phyloP scores from a whole-genome alignment of 1,140 invertebrate species.

The Steinernema khuongi region DNA sequence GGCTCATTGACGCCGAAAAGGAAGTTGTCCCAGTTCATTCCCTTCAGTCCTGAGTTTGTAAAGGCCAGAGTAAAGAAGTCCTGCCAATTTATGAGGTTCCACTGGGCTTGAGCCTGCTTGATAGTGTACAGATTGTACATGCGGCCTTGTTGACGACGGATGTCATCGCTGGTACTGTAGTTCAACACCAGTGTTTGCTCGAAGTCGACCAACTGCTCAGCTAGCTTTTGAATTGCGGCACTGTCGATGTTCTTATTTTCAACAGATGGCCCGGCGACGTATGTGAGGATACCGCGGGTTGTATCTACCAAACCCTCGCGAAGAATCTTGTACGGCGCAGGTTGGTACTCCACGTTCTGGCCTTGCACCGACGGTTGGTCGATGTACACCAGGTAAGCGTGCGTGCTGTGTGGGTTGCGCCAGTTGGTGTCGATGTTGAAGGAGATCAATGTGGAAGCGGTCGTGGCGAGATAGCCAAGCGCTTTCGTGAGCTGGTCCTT shows the following conservation, averaged over 20 bases:
- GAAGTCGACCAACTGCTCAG: slow-evolving; percentile 20
- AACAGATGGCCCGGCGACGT: not conserved
- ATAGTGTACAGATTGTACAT: slow-evolving; percentile 27
- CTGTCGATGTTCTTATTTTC: not conserved
- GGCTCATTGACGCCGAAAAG: not conserved
- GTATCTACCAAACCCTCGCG: not conserved
- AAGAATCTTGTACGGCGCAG: not conserved
- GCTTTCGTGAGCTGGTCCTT: slow-evolving; percentile 7
- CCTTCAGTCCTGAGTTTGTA: not conserved
- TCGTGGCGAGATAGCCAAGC: slow-evolving; percentile 33
- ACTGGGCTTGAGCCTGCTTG: not conserved
- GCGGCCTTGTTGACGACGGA: slow-evolving; percentile 22
- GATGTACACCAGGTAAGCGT: slow-evolving; percentile 33
- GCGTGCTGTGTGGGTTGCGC: slow-evolving; percentile 21
- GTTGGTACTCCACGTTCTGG: not conserved
- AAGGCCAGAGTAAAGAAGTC: slow-evolving; percentile 11
- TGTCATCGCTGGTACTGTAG: slow-evolving; percentile 33
- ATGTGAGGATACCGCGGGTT: not conserved
- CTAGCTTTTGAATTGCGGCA: not conserved
- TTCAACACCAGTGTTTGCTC: slow-evolving; percentile 26
- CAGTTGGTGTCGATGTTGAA: slow-evolving; percentile 37
- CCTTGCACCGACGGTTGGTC: slow-evolving; percentile 24
- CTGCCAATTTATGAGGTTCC: slow-evolving; percentile 29
- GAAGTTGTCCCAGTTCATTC: not conserved
- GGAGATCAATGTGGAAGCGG: slow-evolving; percentile 32